Evolutionary conservation across 2,888 invertebrate species (phyloP).

Genomic region (Eilema depressum): DNA sequence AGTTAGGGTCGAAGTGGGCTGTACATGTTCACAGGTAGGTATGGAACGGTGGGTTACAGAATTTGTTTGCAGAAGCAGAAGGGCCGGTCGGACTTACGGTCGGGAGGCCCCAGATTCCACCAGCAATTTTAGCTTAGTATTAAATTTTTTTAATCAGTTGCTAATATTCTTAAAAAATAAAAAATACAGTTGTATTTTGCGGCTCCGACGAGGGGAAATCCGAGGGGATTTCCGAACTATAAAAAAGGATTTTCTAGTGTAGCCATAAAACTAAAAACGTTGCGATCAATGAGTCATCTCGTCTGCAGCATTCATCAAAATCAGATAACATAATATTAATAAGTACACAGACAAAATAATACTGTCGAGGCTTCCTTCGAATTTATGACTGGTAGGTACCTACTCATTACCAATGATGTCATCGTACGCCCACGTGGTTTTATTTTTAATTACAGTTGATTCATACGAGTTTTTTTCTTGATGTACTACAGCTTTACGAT

Average conservation of each 20-base stretch:
- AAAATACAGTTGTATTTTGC: too few relatives aligned
- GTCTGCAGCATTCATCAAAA: background rate
- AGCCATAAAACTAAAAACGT: background rate
- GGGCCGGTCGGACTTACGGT: too few relatives aligned
- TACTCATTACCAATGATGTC: background rate
- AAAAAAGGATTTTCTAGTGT: too few relatives aligned
- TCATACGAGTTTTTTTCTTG: background rate
- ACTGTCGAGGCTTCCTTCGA: background rate
- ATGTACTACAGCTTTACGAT: background rate
- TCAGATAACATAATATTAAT: background rate
- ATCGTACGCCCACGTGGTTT: background rate
- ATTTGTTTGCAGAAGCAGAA: background rate
- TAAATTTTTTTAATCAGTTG: too few relatives aligned
- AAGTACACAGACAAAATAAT: slow-evolving; percentile 2
- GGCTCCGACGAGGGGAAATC: too few relatives aligned
- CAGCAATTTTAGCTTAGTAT: too few relatives aligned
- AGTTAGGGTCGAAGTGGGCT: background rate
- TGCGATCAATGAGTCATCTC: background rate
- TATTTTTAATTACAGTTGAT: slow-evolving; percentile 1
- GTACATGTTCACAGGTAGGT: background rate
- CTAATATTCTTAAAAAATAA: too few relatives aligned
- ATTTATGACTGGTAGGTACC: background rate
- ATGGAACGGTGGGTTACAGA: background rate
- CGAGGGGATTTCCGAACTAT: too few relatives aligned
- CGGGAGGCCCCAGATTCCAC: too few relatives aligned